Evolutionary conservation across 2,888 invertebrate genomes (phyloP).

Genomic region (Agrotis puta): DNA sequence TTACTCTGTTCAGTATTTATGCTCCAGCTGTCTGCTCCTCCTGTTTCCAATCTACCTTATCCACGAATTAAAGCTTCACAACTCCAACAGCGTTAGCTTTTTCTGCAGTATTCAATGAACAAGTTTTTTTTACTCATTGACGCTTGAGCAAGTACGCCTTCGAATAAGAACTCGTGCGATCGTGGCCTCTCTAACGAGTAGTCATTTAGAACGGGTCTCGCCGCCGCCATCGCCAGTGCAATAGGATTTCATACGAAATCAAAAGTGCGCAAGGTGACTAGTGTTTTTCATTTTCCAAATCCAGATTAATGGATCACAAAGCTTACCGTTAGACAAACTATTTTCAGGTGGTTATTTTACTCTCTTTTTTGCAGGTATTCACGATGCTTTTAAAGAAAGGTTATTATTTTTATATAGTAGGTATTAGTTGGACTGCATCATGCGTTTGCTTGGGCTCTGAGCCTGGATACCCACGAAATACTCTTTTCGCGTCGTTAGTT

Average conservation of each 20-base stretch:
- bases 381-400: slow-evolving; percentile 9
- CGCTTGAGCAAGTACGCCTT: slow-evolving; percentile 79
- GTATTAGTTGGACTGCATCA: too few species aligned
- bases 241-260: slow-evolving; percentile 77
- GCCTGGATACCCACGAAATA: not conserved
- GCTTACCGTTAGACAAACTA: slow-evolving; percentile 40
- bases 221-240: slow-evolving; percentile 59
- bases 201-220: slow-evolving; percentile 71
- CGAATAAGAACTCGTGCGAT: slow-evolving; percentile 73
- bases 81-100: slow-evolving; percentile 58
- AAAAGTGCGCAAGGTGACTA: slow-evolving; percentile 79
- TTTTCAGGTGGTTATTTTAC: slow-evolving; percentile 35
- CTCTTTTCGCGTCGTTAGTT: not conserved
- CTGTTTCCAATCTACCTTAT: slow-evolving; percentile 26
- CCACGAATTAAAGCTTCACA: slow-evolving; percentile 34
- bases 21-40: too few species aligned
- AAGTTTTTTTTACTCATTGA: slow-evolving; percentile 74
- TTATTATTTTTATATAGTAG: not conserved
- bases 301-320: slow-evolving; percentile 50
- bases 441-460: not conserved
- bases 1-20: too few species aligned
- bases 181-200: slow-evolving; percentile 74
- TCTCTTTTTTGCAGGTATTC: not conserved
- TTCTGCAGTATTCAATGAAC: slow-evolving; percentile 77
- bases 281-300: slow-evolving; percentile 66